A percentile compares a stretch with the other conserved stretches of the same genome.
These are phyloP conservation scores for Pocillopora meandrina DNA, from an alignment of 92 coral and sea anemone species.

Conservation along the genomic window DNA sequence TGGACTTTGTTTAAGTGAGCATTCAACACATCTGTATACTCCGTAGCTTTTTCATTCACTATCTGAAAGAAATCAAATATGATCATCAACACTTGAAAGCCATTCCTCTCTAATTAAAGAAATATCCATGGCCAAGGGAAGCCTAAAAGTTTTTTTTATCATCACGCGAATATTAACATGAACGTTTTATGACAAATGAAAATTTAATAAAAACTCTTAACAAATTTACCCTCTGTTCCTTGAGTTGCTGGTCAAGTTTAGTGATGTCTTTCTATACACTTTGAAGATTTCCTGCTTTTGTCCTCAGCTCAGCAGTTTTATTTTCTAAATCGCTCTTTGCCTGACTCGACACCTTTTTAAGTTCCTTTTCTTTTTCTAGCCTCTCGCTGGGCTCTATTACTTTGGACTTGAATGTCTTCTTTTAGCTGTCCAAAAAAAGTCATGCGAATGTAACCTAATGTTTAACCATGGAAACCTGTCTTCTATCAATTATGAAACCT, in stretches of 20 bases:
- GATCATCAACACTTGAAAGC: too few species aligned
- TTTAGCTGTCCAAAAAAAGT: conserved; percentile 64
- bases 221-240: conserved; percentile 87
- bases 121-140: conserved; percentile 34
- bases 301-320: conserved; percentile 89
- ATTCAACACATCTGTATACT: conserved; percentile 94
- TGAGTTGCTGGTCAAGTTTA: conserved; percentile 30
- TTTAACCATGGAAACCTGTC: too few species aligned
- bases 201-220: too few species aligned
- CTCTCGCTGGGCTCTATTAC: conserved; percentile 91
- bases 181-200: too few species aligned
- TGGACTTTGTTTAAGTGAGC: conserved; percentile 96
- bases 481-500: too few species aligned
- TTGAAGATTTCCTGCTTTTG: conserved; percentile 87
- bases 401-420: conserved; percentile 97
- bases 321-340: conserved; percentile 93
- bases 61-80: too few species aligned
- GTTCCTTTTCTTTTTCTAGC: conserved; percentile 39
- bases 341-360: conserved; percentile 88
- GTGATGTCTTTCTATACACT: conserved; percentile 90
- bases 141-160: too few species aligned
- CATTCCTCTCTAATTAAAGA: conserved; percentile 61
- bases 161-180: too few species aligned
- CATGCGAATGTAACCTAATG: neutral
- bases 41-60: conserved; percentile 47